Evolutionary conservation across 35 echinoderm and acorn worm species (phyloP), one percentile per base, ranked within the genome.

Genomic region (Diadema setosum): DNA sequence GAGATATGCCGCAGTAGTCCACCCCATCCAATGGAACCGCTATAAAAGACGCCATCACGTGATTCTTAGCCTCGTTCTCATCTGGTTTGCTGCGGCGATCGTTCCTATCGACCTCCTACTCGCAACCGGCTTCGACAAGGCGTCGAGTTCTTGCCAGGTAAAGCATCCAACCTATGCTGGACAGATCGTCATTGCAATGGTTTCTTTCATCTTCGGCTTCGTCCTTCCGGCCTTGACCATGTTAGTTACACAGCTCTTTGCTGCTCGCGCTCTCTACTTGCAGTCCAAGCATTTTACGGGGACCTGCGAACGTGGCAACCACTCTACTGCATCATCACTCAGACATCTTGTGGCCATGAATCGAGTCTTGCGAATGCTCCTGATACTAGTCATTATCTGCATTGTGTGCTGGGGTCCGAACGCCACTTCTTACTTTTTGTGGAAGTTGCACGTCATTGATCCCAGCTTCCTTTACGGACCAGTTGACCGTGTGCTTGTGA

Each of bases 1-100:
- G 40, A 69, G 87, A 52, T 94, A 90, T 25, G 29, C 86, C 18
- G 93, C 93, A 2, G 83, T 94, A 24, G 46, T 85, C 25, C 56
- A 90, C 55, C 93, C 93, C 1, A 57, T 84, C 3, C 57, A 78
- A 18, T 78, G 39, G 34, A 78, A 78, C 6, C 73, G 37, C n/a
- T 42, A 21, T n/a, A 36, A 41, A 8, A 78, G 27, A n/a, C 14
- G n/a, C 9, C 39, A 23, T n/a, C 29, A 44, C 6, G 37, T 78
- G 23, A n/a, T 25, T 7, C 9, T 78, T 15, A 35, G 33, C 27
- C 25, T 78, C 44, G 36, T 44, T 21, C 29, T 78, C 37, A 78
- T 78, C 33, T 26, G 37, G 17, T 2, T 44, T 3, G 73, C 36
- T 52, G 48, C 48, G 25, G 35, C 40, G 33, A 17, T 78, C 73